Base-by-base conservation (phyloP, 1,140 invertebrate genomes). In the Cotesia vestalis region DNA sequence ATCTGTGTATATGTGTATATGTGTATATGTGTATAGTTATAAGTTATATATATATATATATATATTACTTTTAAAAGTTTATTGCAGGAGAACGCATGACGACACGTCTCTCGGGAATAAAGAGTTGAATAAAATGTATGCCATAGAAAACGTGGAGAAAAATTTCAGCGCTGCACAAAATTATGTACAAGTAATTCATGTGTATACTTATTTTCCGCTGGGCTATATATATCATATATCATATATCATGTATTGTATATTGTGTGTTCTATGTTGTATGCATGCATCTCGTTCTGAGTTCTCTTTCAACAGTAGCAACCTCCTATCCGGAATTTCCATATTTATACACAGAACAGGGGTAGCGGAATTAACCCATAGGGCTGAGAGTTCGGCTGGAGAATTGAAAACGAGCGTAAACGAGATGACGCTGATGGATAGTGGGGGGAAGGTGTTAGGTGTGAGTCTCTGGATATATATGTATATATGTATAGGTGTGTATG, bases 271-370 rank as follows among this genome's bases (percentile, higher is more conserved):
- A 14, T 14, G 5, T 20, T 59, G n/a, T 59, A 53, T 53, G 52
- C 3, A 53, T 59, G 8, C 57, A 59, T 57, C 53, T 57, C n/a
- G n/a, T 6, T 17, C 53, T 57, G 11, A 46, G 40, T 46, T 46
- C 40, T 46, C 40, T 46, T 46, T 46, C 40, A 46, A 46, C 40
- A 9, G 40, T 11, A 8, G 40, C 11, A 46, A 11, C 40, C 6
- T 11, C 14, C 62, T 40, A 9, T 51, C 35, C 60, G 11, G 64
- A 73, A 81, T 83, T 79, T 83, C 78, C 80, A 83, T 83, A 83
- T 81, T 79, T 80, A 81, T 78, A 74, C 14, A 36, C 14, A 64
- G 35, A 40, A 20, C 53, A 57, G 38, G 27, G 51, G 36, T 14
- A 40, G 52, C 53, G 66, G 52, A 64, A 72, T 72, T 72, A 72